Evolutionary conservation across 2,113 vertebrate genomes (phyloP).

Genomic region (Corynorhinus townsendii): DNA sequence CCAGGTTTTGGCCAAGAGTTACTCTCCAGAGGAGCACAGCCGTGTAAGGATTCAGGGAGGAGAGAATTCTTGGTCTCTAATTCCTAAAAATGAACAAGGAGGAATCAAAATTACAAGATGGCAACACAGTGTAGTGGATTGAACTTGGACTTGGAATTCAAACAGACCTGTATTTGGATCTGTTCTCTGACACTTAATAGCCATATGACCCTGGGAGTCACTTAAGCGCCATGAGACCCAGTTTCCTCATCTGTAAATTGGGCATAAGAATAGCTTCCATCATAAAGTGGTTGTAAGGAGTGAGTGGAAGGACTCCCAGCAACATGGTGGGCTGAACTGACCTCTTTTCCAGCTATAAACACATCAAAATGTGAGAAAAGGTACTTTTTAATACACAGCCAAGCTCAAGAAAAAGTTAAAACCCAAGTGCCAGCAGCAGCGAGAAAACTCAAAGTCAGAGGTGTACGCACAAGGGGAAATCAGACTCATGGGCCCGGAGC

Average conservation of each 20-base stretch:
- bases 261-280: not conserved
- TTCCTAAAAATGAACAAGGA: conserved; percentile 37
- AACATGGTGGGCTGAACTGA: not conserved
- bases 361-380: not conserved
- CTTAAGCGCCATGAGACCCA: not conserved
- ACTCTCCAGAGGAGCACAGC: not conserved
- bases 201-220: not conserved
- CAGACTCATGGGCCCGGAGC: not conserved
- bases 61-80: not conserved
- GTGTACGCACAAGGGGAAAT: not conserved
- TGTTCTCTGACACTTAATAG: not conserved
- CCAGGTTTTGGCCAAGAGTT: not conserved
- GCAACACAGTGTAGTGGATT: rapidly evolving
- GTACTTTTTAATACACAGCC: not conserved
- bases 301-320: not conserved
- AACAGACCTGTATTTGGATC: not conserved
- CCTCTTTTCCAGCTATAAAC: not conserved
- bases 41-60: not conserved
- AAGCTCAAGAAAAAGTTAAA: not conserved
- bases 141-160: not conserved
- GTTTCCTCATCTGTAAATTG: not conserved
- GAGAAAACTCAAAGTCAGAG: not conserved
- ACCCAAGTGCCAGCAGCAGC: not conserved
- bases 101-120: not conserved
- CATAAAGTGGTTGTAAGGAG: not conserved